These are phyloP conservation scores for Tapirus terrestris DNA, from an alignment of 2,113 vertebrate species.

Conservation along the genomic window DNA sequence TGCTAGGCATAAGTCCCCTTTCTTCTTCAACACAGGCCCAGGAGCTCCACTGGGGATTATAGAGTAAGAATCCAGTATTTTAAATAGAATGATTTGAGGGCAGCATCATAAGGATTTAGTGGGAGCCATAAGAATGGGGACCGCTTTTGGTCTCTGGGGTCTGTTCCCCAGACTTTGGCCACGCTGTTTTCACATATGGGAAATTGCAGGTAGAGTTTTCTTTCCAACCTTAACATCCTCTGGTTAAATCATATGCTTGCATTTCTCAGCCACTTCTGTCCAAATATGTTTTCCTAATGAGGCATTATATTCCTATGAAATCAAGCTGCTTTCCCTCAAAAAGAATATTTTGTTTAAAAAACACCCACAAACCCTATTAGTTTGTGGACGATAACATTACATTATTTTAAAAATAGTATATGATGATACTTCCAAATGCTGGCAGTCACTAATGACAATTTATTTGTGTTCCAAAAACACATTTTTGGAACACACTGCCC, in stretches of 20 bases:
- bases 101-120: conserved; percentile 57
- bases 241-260: conserved; percentile 59
- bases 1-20: not conserved
- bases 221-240: conserved; percentile 67
- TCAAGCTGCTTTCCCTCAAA: conserved; percentile 63
- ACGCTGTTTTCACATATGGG: conserved; percentile 61
- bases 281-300: conserved; percentile 68
- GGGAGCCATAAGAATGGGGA: not conserved
- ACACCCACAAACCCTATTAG: conserved; percentile 19
- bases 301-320: conserved; percentile 60
- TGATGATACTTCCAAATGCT: conserved; percentile 1
- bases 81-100: conserved; percentile 63
- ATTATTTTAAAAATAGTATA: conserved; percentile 53
- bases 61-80: conserved; percentile 57
- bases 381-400: conserved; percentile 31
- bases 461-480: conserved; percentile 32
- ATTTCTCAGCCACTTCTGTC: conserved; percentile 68
- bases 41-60: conserved; percentile 59
- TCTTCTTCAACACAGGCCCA: conserved; percentile 64
- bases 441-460: not conserved
- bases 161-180: conserved; percentile 19
- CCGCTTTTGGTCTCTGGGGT: conserved; percentile 49
- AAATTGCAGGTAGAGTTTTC: conserved; percentile 66
- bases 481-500: conserved; percentile 25
- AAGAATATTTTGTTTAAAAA: conserved; percentile 50